Evolutionary conservation across 2,888 invertebrate species (phyloP).

Genomic region (Timema podura): DNA sequence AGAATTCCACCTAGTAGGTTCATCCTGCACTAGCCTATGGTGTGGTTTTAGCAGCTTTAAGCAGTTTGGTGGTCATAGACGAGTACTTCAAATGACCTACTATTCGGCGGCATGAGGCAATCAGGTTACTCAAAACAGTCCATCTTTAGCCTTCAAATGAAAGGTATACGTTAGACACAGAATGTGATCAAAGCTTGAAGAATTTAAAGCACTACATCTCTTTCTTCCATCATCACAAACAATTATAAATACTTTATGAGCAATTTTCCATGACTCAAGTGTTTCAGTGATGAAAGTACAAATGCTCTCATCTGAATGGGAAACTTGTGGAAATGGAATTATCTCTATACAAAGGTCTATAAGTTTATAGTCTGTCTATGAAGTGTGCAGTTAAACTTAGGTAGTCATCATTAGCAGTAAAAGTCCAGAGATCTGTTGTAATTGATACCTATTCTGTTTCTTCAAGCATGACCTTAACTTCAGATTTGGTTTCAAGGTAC

Average conservation of each 20-base stretch:
- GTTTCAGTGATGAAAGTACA: neutral
- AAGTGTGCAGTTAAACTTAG: neutral
- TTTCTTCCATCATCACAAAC: neutral
- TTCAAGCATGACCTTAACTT: neutral
- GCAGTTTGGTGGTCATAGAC: neutral
- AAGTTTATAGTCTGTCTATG: neutral
- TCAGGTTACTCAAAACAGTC: neutral
- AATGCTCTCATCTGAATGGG: constrained; percentile 1
- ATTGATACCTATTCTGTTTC: no score
- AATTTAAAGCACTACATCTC: neutral
- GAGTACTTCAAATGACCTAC: constrained; percentile 16
- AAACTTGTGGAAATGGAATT: neutral
- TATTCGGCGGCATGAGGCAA: constrained; percentile 11
- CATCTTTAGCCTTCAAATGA: neutral
- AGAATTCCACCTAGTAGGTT: neutral
- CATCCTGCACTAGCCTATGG: no score
- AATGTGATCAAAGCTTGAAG: neutral
- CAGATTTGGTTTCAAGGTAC: neutral
- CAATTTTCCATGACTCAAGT: neutral
- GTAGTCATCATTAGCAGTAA: no score
- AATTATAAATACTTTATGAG: neutral
- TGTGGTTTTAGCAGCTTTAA: constrained; percentile 4
- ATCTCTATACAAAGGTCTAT: neutral
- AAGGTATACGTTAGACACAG: neutral
- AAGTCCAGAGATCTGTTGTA: no score